Evolutionary conservation across 2,797 vertebrate genomes (phyloP).

Genomic region (Poecilia velifera): DNA sequence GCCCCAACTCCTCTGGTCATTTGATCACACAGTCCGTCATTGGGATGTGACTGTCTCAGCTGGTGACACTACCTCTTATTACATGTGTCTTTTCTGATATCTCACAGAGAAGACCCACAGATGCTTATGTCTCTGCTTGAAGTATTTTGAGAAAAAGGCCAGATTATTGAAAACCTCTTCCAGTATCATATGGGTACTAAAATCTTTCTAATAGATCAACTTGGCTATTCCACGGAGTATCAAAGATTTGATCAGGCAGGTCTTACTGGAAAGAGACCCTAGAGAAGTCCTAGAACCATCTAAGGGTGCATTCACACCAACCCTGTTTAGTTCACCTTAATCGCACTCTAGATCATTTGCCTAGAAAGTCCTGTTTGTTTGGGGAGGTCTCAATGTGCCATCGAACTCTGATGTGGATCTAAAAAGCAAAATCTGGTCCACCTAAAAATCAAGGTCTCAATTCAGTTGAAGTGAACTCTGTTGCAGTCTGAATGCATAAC

Average conservation of each 20-base stretch:
- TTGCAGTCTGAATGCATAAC: no score
- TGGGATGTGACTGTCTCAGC: background rate
- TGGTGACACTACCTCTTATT: background rate
- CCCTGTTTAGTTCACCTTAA: no score
- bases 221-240: background rate
- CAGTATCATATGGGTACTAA: background rate
- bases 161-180: background rate
- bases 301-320: no score
- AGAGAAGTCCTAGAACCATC: background rate
- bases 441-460: no score
- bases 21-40: background rate
- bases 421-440: no score
- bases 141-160: background rate
- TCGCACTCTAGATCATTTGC: no score
- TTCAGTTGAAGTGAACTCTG: no score
- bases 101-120: background rate
- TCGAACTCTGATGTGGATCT: no score
- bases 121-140: background rate
- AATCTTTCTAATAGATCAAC: background rate
- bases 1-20: background rate
- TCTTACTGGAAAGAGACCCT: background rate
- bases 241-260: background rate
- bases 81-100: background rate
- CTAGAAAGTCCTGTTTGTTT: no score
- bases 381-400: no score